Base-by-base conservation (phyloP, 2,888 invertebrate species). In the Ischnura elegans region DNA sequence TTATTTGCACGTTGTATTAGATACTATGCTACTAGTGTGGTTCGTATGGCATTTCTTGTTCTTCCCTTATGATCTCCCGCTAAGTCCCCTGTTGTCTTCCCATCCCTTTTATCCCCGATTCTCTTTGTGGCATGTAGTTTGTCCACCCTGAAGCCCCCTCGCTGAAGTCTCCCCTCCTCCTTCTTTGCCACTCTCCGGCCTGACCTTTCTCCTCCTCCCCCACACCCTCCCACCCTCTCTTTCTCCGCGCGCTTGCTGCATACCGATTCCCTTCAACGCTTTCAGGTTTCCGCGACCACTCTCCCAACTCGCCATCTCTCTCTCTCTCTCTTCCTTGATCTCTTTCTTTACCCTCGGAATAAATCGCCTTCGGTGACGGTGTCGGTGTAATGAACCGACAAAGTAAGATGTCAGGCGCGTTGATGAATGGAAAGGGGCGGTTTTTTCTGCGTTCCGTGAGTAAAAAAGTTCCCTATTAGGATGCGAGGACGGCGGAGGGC, bases 311-410 rank as follows among this genome's bases (percentile, higher is more conserved):
- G 13, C 47, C 19, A 47, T 25, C 46, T 87, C 29, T 19, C 47
- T 47, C 29, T 46, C 51, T n/a, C 29, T 85, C 85, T 42, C 61
- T 61, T 8, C 25, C 61, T 61, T 76, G 76, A 76, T 76, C 76
- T 76, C 76, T 76, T 76, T 76, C 76, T 76, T 76, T 76, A 76
- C 36, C 25, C 87, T 87, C 87, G 36, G 87, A 36, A 87, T 87
- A 87, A 87, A 55, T 87, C 87, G 87, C 87, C 90, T 61, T 55
- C 90, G 90, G 90, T 43, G 61, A 43, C 61, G 90, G 51, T 46
- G 87, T 51, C 51, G 51, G 43, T 66, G 90, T 90, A 90, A 90
- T 90, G 90, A 90, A 90, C 90, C 90, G 90, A 90, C 90, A 90
- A 90, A 90, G 90, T 90, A 66, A 90, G 90, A 90, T 61, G 90